These are phyloP conservation scores for Macrostomum lignano DNA, from an alignment of 1,140 invertebrate species.

Conservation along the genomic window DNA sequence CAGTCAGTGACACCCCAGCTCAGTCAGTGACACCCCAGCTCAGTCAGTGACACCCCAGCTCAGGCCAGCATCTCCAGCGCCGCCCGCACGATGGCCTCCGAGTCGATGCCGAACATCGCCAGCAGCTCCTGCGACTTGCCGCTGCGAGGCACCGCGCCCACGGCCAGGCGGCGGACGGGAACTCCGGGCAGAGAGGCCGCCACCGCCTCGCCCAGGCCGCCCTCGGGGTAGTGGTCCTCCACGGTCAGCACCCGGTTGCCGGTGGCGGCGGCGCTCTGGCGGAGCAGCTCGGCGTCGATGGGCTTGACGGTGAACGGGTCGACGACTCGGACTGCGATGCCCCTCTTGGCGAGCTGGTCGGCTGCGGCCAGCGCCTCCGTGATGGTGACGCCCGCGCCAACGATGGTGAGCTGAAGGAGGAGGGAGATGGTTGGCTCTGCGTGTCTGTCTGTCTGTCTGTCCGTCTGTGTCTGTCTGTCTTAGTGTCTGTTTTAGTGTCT, in stretches of 20 bases:
- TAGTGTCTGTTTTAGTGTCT: too few species aligned
- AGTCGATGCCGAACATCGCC: slow-evolving; percentile 8
- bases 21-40: too few species aligned
- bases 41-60: too few species aligned
- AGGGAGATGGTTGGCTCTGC: too few species aligned
- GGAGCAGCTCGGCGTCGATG: slow-evolving; percentile 47
- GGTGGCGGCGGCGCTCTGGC: slow-evolving; percentile 44
- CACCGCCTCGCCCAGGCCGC: slow-evolving; percentile 21
- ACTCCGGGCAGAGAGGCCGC: background rate
- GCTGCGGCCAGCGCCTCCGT: slow-evolving; percentile 62
- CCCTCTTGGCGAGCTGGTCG: slow-evolving; percentile 36
- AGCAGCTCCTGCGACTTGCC: slow-evolving; percentile 9
- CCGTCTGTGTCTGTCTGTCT: too few species aligned
- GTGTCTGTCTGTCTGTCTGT: too few species aligned
- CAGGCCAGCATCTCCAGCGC: too few species aligned
- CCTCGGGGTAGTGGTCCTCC: slow-evolving; percentile 83
- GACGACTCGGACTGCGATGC: slow-evolving; percentile 44
- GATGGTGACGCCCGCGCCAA: slow-evolving; percentile 69
- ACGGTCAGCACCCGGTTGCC: slow-evolving; percentile 60
- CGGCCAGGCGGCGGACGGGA: slow-evolving; percentile 1
- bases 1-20: too few species aligned
- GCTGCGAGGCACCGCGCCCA: slow-evolving; percentile 8
- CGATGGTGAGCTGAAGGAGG: too few species aligned
- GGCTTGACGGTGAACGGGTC: slow-evolving; percentile 90
- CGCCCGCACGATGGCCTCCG: background rate